A percentile compares a stretch with the other conserved stretches of the same genome.
Evolutionary conservation across 2,888 invertebrate species (phyloP).

Genomic region (Octonoba sinensis): DNA sequence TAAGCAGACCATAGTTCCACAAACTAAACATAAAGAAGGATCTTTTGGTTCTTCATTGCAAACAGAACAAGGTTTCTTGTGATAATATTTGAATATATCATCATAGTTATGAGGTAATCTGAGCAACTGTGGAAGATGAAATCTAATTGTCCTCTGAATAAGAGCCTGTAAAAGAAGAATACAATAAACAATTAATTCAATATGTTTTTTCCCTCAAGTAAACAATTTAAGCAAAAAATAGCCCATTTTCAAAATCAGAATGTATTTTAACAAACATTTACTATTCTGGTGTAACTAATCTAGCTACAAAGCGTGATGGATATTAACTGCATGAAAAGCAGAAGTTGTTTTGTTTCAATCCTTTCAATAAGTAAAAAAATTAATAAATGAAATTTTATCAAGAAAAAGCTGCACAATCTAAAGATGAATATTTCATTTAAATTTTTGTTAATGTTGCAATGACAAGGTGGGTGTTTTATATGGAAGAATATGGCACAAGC

Average conservation of each 20-base stretch:
- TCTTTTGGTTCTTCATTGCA: slow-evolving; percentile 92
- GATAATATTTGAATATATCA: slow-evolving; percentile 91
- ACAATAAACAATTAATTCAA: neutral
- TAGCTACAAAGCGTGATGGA: too few relatives aligned
- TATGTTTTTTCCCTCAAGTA: neutral
- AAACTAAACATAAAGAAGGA: slow-evolving; percentile 91
- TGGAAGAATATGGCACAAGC: too few relatives aligned
- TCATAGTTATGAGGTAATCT: slow-evolving; percentile 91
- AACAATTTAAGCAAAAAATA: slow-evolving; percentile 2
- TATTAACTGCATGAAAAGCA: too few relatives aligned
- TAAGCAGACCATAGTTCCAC: slow-evolving; percentile 92
- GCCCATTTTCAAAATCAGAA: too few relatives aligned
- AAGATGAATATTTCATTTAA: too few relatives aligned
- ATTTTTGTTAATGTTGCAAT: too few relatives aligned
- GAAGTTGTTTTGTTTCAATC: too few relatives aligned
- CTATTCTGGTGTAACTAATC: neutral
- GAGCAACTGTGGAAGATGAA: slow-evolving; percentile 86
- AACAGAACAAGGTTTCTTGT: slow-evolving; percentile 87
- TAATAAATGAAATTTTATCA: too few relatives aligned
- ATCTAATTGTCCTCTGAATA: slow-evolving; percentile 70
- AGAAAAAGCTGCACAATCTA: too few relatives aligned
- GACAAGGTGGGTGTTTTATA: too few relatives aligned
- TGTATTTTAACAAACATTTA: too few relatives aligned
- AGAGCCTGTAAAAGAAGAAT: slow-evolving; percentile 19
- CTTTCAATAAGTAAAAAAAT: too few relatives aligned